phyloP scores from a whole-genome alignment of 2,888 invertebrate genomes.

The Siphonodentalium dalli region DNA sequence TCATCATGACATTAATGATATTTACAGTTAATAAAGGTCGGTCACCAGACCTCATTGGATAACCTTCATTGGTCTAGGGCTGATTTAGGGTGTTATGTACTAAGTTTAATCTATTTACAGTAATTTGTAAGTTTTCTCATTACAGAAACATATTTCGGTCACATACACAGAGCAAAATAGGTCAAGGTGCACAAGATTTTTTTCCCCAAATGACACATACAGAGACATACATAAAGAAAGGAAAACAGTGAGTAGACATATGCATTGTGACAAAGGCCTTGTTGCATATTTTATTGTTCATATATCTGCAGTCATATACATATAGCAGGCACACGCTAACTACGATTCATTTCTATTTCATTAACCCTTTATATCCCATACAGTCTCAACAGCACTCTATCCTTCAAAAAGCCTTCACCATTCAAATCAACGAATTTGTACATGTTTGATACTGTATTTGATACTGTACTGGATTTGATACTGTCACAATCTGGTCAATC shows the following conservation, averaged over 20 bases:
- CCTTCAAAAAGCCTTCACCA: no score
- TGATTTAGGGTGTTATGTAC: no score
- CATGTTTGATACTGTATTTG: neutral
- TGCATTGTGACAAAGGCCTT: neutral
- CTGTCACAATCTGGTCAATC: neutral
- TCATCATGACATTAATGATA: no score
- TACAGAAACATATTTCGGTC: constrained; percentile 43
- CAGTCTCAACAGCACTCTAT: no score
- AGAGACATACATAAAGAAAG: constrained; percentile 46
- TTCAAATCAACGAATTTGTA: no score
- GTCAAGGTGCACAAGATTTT: constrained; percentile 39
- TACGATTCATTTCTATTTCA: neutral
- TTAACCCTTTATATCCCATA: no score
- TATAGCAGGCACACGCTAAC: neutral
- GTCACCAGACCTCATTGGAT: no score
- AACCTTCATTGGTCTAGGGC: no score
- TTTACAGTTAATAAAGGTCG: no score
- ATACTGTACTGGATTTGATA: neutral
- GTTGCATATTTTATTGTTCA: neutral
- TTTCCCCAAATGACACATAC: constrained; percentile 46
- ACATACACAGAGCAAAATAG: constrained; percentile 38
- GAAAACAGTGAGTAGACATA: constrained; percentile 65
- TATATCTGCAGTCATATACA: neutral
- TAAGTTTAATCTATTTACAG: no score
- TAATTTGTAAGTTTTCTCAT: constrained; percentile 6